Percentiles rank a stretch among this genome's conserved stretches.
These are phyloP conservation scores for Mellivora capensis DNA, from an alignment of 2,113 vertebrate species.

Conservation along the genomic window DNA sequence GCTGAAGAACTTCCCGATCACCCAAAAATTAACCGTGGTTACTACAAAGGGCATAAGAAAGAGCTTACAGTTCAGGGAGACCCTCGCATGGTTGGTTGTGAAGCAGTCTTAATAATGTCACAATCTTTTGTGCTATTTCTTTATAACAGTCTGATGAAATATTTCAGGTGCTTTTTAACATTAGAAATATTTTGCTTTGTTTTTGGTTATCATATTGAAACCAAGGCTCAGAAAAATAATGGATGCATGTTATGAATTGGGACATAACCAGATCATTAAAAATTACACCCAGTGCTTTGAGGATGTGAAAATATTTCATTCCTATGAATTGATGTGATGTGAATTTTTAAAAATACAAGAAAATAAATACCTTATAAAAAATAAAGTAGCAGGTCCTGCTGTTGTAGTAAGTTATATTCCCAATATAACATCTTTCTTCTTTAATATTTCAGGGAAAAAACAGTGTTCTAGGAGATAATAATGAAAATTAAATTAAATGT, in stretches of 20 bases:
- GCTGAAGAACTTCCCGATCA: not conserved
- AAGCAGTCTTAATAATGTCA: not conserved
- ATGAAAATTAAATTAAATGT: slow-evolving; percentile 70
- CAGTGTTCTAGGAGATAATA: slow-evolving; percentile 29
- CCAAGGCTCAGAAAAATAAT: slow-evolving; percentile 2
- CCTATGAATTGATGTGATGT: slow-evolving; percentile 11
- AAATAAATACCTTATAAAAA: slow-evolving; percentile 66
- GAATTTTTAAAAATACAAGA: slow-evolving; percentile 62
- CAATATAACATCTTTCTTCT: slow-evolving; percentile 47
- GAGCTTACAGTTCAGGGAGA: not conserved
- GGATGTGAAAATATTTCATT: slow-evolving; percentile 27
- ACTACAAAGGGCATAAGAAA: not conserved
- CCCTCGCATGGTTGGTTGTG: not conserved
- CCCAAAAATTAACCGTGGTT: not conserved
- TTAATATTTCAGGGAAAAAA: slow-evolving; percentile 64
- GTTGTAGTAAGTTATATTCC: slow-evolving; percentile 34
- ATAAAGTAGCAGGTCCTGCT: slow-evolving; percentile 48
- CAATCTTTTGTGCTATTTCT: not conserved
- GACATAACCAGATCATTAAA: slow-evolving; percentile 23
- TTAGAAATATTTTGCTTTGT: not conserved
- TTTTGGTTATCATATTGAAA: not conserved
- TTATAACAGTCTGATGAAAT: not conserved
- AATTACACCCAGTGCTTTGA: not conserved
- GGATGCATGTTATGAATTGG: not conserved
- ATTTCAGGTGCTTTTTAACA: not conserved